A percentile compares a stretch with the other conserved stretches of the same genome.
These are phyloP conservation scores for Cydia pomonella DNA, from an alignment of 1,140 invertebrate genomes.

Conservation along the genomic window DNA sequence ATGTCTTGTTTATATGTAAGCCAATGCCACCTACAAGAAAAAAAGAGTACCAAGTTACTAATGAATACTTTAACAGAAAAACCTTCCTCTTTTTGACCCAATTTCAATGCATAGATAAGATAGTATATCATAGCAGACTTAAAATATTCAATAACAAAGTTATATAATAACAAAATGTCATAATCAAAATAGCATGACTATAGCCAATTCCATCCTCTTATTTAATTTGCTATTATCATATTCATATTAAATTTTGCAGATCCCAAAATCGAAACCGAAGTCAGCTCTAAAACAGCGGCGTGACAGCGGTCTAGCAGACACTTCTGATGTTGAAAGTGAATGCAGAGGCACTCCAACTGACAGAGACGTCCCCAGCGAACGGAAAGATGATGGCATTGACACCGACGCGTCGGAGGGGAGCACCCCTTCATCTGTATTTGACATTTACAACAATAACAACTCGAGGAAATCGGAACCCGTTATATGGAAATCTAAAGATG, in stretches of 20 bases:
- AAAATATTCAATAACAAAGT: background rate
- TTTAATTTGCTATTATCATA: background rate
- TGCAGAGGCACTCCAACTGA: conserved; percentile 54
- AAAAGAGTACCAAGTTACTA: too few relatives aligned
- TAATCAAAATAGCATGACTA: background rate
- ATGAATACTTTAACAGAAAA: background rate
- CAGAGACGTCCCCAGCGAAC: background rate
- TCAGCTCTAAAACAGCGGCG: conserved; percentile 65
- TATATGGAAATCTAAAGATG: conserved; percentile 50
- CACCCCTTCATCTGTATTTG: conserved; percentile 38
- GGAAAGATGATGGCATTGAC: background rate
- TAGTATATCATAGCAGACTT: too few relatives aligned
- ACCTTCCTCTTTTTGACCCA: background rate
- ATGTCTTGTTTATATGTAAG: too few relatives aligned
- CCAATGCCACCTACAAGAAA: too few relatives aligned
- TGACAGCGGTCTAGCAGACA: conserved; percentile 74
- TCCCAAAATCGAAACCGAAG: conserved; percentile 59
- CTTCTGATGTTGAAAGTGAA: conserved; percentile 74
- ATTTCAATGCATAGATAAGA: background rate
- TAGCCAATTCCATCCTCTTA: background rate
- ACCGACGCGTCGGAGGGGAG: background rate
- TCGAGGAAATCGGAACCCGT: conserved; percentile 41
- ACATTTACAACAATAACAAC: conserved; percentile 52
- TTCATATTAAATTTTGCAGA: conserved; percentile 55
- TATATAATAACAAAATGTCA: background rate